phyloP scores from a whole-genome alignment of 2,888 invertebrate genomes.

The Eupeodes latifasciatus region DNA sequence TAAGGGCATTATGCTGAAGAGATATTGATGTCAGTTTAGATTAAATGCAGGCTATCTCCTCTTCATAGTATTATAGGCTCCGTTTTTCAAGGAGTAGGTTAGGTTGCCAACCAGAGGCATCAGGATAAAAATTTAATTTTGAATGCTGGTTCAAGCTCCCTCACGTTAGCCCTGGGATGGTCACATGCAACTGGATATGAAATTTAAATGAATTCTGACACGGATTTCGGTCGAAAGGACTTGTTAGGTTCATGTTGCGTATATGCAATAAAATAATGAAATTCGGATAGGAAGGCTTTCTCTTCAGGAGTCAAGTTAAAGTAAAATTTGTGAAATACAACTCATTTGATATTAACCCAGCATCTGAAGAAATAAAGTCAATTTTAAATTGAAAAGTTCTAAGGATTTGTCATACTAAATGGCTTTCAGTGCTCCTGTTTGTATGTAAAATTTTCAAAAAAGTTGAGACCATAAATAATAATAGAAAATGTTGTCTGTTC shows the following conservation, averaged over 20 bases:
- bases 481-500: too few relatives aligned
- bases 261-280: background rate
- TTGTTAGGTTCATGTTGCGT: background rate
- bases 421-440: too few relatives aligned
- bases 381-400: too few relatives aligned
- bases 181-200: slow-evolving; percentile 14
- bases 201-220: slow-evolving; percentile 39
- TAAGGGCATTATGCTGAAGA: slow-evolving; percentile 44
- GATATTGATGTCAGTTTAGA: slow-evolving; percentile 50
- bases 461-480: too few relatives aligned
- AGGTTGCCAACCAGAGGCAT: background rate
- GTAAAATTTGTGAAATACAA: too few relatives aligned
- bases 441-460: too few relatives aligned
- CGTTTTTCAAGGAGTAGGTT: background rate
- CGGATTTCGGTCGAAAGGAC: background rate
- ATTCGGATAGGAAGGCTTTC: background rate
- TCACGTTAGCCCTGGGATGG: too few relatives aligned
- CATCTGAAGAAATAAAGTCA: too few relatives aligned
- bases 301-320: too few relatives aligned
- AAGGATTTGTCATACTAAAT: too few relatives aligned
- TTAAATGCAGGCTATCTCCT: slow-evolving; percentile 15
- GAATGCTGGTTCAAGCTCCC: background rate
- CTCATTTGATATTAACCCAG: too few relatives aligned
- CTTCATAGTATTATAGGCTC: background rate
- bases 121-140: slow-evolving; percentile 21